Evolutionary conservation across 2,113 vertebrate genomes (phyloP), one percentile per base, ranked within the genome.

Genomic region (Corapipo altera): DNA sequence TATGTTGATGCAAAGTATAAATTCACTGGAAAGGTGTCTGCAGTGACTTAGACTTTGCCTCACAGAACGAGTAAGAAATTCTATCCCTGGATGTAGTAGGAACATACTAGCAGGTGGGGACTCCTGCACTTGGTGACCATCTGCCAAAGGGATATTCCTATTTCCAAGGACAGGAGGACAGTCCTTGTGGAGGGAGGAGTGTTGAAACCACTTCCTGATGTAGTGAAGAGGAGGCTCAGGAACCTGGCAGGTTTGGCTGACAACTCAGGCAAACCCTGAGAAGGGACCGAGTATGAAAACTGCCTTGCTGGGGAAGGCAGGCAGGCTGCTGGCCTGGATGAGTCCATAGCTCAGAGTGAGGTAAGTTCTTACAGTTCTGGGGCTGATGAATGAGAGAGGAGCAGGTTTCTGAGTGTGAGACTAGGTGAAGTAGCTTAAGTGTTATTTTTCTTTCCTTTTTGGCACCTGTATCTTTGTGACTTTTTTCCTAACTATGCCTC

Each of bases 281-380:
- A 48, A 32, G 19, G 22, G 8, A 14, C 4, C 1, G 37, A 43
- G 43, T 6, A 5, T 22, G 33, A 52, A n/a, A 39, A 14, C 7
- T 1, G 11, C 12, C 18, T 32, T 7, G 22, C 48, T 30, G 48
- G 54, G 48, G 26, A 51, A 9, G 37, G 48, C 0, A 0, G 12
- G 33, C 46, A 5, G 32, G 48, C 67, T 52, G n/a, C 49, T 41
- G 23, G 27, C 17, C 28, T 24, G 85, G 39, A n/a, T 8, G 5
- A 62, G 46, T 37, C 48, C 19, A 9, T 8, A 12, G 4, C n/a
- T 49, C 9, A n/a, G 39, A 11, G 5, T 16, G 35, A 59, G 77
- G 67, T 90, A 32, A 15, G 62, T 75, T 28, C 51, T 51, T 44
- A 1, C 44, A 22, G 52, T 20, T n/a, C 18, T 23, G n/a, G 33